These are phyloP conservation scores for Dusona sp. DNA, from an alignment of 2,888 invertebrate species.

Conservation along the genomic window DNA sequence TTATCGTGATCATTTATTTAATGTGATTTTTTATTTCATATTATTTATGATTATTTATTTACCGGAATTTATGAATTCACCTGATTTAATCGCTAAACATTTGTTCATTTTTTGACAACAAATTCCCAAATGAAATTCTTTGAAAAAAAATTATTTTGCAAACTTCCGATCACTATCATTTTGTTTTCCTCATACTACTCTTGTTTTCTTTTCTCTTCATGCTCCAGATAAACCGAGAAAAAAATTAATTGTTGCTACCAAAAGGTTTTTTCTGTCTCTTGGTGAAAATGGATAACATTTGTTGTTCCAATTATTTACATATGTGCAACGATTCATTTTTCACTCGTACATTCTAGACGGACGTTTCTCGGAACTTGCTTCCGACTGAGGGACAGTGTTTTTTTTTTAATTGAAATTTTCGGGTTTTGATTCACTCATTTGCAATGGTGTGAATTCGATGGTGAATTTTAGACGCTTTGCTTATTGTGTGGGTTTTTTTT, in stretches of 20 bases:
- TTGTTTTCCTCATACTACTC: not conserved
- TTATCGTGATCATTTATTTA: not conserved
- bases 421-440: not conserved
- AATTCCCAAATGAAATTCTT: not conserved
- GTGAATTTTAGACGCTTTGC: constrained; percentile 13
- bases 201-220: not conserved
- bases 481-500: constrained; percentile 5
- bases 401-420: not conserved
- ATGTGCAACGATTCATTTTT: constrained; percentile 5
- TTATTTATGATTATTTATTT: not conserved
- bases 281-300: not conserved
- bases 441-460: not conserved
- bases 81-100: not conserved
- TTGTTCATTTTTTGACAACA: no score
- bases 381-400: not conserved
- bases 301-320: not conserved
- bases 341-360: not conserved
- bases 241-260: not conserved
- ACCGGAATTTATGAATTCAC: not conserved
- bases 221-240: not conserved
- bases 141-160: constrained; percentile 4
- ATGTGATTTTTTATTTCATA: not conserved
- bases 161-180: constrained; percentile 1
- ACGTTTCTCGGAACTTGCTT: not conserved
- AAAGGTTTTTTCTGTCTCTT: not conserved